These are phyloP conservation scores for Sebastiscus albofasciatus DNA, from an alignment of 2,797 vertebrate genomes.

Conservation along the genomic window DNA sequence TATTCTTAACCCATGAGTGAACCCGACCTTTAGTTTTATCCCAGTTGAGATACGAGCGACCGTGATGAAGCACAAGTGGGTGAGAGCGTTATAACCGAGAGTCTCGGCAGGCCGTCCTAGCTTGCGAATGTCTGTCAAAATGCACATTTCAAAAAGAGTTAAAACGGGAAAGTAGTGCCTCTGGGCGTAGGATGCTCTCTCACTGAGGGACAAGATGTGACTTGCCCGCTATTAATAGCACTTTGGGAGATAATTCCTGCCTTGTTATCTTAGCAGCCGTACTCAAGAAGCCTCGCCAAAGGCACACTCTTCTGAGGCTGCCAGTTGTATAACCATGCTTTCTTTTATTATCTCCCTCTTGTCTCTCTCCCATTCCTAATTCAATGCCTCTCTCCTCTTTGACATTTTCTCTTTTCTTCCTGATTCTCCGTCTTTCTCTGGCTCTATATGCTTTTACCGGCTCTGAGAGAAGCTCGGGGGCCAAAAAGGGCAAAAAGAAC, in stretches of 20 bases:
- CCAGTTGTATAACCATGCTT: constrained; percentile 70
- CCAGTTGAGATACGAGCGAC: neutral
- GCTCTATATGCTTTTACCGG: neutral
- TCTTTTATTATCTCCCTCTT: constrained; percentile 42
- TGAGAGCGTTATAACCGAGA: constrained; percentile 16
- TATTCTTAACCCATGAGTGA: neutral
- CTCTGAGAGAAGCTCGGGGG: neutral
- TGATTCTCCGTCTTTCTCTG: neutral
- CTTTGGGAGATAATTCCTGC: constrained; percentile 82
- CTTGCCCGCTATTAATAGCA: constrained; percentile 84
- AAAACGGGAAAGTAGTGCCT: constrained; percentile 66
- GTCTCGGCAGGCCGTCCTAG: constrained; percentile 15
- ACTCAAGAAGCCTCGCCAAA: constrained; percentile 67
- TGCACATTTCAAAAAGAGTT: constrained; percentile 57
- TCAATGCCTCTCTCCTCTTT: constrained; percentile 34
- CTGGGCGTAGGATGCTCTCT: constrained; percentile 68
- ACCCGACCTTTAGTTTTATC: neutral
- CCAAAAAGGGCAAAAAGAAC: neutral
- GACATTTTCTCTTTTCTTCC: constrained; percentile 19
- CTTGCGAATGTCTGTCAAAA: constrained; percentile 59
- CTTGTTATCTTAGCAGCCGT: constrained; percentile 78
- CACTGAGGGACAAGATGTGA: constrained; percentile 78
- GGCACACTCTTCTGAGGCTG: constrained; percentile 62
- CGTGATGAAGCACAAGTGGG: neutral
- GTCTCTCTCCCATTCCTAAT: constrained; percentile 35